These are phyloP conservation scores for Lipophrys pholis DNA, from an alignment of 2,113 vertebrate species.

Conservation along the genomic window DNA sequence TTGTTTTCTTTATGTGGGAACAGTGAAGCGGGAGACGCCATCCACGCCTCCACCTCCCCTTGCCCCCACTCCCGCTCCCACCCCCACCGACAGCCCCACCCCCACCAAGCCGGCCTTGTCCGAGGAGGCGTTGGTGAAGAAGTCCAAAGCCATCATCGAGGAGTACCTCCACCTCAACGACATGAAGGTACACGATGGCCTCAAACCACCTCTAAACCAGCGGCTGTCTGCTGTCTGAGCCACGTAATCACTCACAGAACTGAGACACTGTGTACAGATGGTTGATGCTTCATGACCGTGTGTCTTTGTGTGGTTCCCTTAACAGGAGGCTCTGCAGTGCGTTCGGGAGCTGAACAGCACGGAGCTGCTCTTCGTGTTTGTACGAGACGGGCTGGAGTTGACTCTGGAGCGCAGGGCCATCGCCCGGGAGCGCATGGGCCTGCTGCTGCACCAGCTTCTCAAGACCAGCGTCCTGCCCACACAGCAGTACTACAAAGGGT, in stretches of 20 bases:
- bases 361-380: slow-evolving; percentile 90
- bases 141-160: slow-evolving; percentile 95
- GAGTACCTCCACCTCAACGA: slow-evolving; percentile 98
- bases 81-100: no score
- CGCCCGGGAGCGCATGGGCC: slow-evolving; percentile 90
- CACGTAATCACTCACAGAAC: no score
- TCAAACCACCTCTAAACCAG: no score
- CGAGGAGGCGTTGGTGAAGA: slow-evolving; percentile 94
- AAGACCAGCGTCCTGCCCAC: slow-evolving; percentile 85
- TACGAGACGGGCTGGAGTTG: slow-evolving; percentile 92
- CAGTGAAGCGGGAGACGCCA: slow-evolving; percentile 86
- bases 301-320: not conserved
- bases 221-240: not conserved
- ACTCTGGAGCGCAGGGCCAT: slow-evolving; percentile 94
- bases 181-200: slow-evolving; percentile 87
- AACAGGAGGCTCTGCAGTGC: slow-evolving; percentile 95
- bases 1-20: not conserved
- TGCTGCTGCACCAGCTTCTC: slow-evolving; percentile 90
- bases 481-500: slow-evolving; percentile 95
- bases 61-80: no score
- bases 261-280: no score
- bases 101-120: slow-evolving; percentile 84
- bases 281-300: no score
- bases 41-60: slow-evolving; percentile 69
- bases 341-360: slow-evolving; percentile 91